These are phyloP conservation scores for Limnephilus rhombicus DNA, from an alignment of 2,888 invertebrate species.

Conservation along the genomic window DNA sequence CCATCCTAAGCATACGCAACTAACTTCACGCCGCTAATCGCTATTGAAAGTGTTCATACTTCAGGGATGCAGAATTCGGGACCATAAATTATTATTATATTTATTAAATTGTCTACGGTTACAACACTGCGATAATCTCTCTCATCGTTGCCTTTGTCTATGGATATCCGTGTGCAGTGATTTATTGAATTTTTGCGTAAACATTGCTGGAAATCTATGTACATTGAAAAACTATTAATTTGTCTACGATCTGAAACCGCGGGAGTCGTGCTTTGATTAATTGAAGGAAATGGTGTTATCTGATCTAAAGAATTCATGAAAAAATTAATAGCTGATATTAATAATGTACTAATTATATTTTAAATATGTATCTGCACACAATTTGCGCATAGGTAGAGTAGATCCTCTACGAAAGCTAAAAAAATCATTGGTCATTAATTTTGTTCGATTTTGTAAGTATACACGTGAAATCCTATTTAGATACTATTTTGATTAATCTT, in stretches of 20 bases:
- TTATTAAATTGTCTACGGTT: neutral
- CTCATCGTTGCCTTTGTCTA: neutral
- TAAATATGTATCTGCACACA: neutral
- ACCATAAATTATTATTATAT: neutral
- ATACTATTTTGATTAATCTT: too few species aligned
- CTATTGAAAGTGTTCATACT: slow-evolving; percentile 47
- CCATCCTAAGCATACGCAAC: slow-evolving; percentile 60
- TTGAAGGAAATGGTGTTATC: neutral
- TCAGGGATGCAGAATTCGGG: neutral
- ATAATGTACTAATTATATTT: neutral
- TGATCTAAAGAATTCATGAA: neutral
- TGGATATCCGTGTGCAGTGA: neutral
- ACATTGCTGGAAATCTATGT: neutral
- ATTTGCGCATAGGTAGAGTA: neutral
- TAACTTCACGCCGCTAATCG: slow-evolving; percentile 63
- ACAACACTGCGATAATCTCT: neutral
- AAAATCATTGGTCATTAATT: neutral
- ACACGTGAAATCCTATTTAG: too few species aligned
- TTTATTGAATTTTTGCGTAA: neutral
- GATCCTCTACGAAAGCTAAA: neutral
- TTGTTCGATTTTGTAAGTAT: too few species aligned
- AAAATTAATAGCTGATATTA: neutral
- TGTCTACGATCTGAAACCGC: neutral
- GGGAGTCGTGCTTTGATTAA: neutral
- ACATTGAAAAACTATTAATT: neutral